A percentile compares a stretch with the other conserved stretches of the same genome.
These are phyloP conservation scores for Mus caroli DNA, from an alignment of 2,797 vertebrate genomes.

Conservation along the genomic window DNA sequence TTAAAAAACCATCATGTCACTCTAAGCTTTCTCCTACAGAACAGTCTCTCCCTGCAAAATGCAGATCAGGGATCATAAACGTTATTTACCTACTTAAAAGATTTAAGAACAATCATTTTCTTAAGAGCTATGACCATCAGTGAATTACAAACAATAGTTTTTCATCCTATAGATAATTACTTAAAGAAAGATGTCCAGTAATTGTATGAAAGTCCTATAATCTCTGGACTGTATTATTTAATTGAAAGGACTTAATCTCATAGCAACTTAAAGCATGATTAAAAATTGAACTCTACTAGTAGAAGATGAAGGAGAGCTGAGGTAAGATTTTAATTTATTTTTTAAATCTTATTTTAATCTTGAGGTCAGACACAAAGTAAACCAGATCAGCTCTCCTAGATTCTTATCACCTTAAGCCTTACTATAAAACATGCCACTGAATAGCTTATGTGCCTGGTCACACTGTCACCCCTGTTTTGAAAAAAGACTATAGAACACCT, in stretches of 20 bases:
- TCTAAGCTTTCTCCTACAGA: constrained; percentile 62
- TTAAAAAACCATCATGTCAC: not conserved
- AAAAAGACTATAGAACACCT: constrained; percentile 63
- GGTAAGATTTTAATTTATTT: constrained; percentile 41
- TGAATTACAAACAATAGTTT: constrained; percentile 44
- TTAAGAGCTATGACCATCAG: constrained; percentile 53
- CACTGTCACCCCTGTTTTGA: constrained; percentile 31
- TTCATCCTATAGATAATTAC: constrained; percentile 22
- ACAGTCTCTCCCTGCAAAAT: constrained; percentile 61
- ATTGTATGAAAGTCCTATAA: constrained; percentile 49
- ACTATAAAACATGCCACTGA: constrained; percentile 68
- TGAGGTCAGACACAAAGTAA: constrained; percentile 67
- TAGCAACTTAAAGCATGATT: constrained; percentile 37
- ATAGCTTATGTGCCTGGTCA: constrained; percentile 60
- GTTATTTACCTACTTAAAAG: constrained; percentile 48
- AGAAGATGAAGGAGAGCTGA: constrained; percentile 5
- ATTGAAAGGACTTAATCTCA: constrained; percentile 53
- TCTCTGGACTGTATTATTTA: constrained; percentile 51
- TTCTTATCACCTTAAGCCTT: constrained; percentile 65
- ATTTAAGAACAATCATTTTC: constrained; percentile 65
- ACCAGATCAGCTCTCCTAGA: constrained; percentile 9
- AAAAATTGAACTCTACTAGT: constrained; percentile 64
- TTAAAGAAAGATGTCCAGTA: constrained; percentile 36
- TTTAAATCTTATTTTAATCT: constrained; percentile 63
- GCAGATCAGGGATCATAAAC: constrained; percentile 12